Base-by-base conservation (phyloP, 2,797 vertebrate genomes). In the Babyrousa celebensis region DNA sequence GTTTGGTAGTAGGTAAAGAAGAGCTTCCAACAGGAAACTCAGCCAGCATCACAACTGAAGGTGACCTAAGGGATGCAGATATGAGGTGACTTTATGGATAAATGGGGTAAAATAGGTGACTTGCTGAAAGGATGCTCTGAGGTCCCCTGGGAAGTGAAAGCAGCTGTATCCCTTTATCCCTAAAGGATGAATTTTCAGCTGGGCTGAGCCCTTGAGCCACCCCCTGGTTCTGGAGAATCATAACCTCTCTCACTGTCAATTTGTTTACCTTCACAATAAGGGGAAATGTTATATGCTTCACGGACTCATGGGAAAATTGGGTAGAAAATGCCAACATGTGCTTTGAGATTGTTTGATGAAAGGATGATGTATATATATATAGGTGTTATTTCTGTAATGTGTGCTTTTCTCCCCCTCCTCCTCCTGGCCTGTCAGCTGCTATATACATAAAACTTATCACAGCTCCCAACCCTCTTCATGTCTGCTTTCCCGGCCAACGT, bases 1-100 rank as follows among this genome's bases (percentile, higher is more conserved):
- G 36, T 52, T 92, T 88, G 80, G 85, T 62, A 60, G 89, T n/a
- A 96, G 94, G 96, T 95, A 95, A 96, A 97, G 96, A 97, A 43
- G 90, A 93, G 65, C 65, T 92, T 84, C 74, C 36, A 43, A 2
- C 7, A 62, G 91, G 77, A 94, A 92, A 27, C 21, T n/a, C 14
- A 83, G 78, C 88, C 60, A 27, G 14, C 63, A 60, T 91, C 56
- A 54, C 74, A 72, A 60, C 29, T 6, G 17, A 23, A 65, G 54
- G 27, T 6, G 11, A 9, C 43, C 80, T 52, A 29, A 23, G 72
- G 36, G 21, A 29, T 43, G n/a, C 32, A 89, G 43, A 48, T 0
- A 21, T 6, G 16, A 4, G 11, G 11, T 12, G n/a, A 29, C 2
- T 16, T 65, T 85, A 3, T 54, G 25, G 32, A 32, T 16, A n/a